Conservation (phyloP, 2,113 vertebrate genomes). For the Urocitellus parryii region DNA sequence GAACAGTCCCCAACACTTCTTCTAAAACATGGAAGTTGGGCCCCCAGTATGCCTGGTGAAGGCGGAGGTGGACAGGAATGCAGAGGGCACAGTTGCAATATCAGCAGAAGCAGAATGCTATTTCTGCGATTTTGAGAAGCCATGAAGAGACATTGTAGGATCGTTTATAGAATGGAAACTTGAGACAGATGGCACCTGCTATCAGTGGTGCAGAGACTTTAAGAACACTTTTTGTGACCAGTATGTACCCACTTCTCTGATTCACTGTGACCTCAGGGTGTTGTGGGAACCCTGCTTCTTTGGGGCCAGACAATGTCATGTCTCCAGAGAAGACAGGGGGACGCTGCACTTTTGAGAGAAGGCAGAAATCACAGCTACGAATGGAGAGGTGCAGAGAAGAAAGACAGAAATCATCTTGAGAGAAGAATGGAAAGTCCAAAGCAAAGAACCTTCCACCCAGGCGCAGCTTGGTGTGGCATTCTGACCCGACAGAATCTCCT, state of each 20-base stretch:
- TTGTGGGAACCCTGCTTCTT: background rate
- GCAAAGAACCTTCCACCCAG: background rate
- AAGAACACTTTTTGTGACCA: background rate
- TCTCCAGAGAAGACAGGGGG: background rate
- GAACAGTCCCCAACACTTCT: background rate
- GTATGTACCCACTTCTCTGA: background rate
- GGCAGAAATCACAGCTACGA: background rate
- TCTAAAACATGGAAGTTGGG: background rate
- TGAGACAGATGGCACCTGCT: background rate
- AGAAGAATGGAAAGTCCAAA: background rate
- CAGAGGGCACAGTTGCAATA: background rate
- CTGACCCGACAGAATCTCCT: background rate
- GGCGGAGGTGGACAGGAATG: rapidly evolving
- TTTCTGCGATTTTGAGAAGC: background rate
- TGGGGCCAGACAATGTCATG: background rate
- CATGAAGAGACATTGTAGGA: background rate
- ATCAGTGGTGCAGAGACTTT: background rate
- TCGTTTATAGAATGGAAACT: background rate
- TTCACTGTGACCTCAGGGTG: background rate
- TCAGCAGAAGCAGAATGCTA: background rate
- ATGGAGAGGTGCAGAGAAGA: background rate
- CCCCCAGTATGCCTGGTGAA: background rate
- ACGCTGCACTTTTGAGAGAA: background rate
- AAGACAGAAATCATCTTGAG: background rate
- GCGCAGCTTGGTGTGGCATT: background rate